phyloP scores from a whole-genome alignment of 2,888 invertebrate genomes.

The Drosophila koepferae region DNA sequence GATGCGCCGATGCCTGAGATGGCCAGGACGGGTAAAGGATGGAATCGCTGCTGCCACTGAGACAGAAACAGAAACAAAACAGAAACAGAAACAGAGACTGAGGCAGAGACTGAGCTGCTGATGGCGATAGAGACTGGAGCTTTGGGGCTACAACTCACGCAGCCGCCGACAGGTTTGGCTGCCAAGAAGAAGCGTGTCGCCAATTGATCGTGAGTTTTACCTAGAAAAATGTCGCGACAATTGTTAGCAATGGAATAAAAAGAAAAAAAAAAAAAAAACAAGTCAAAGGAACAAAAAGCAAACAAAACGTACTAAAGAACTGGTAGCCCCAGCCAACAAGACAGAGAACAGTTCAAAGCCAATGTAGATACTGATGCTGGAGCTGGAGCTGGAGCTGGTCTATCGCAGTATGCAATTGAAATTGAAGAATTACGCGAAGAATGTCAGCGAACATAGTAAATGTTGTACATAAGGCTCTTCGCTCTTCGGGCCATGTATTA shows the following conservation, averaged over 20 bases:
- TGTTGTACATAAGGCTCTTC: conserved; percentile 67
- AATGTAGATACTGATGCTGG: conserved; percentile 26
- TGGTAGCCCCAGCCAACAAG: conserved; percentile 1
- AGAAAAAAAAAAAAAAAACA: conserved; percentile 20
- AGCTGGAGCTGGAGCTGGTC: conserved; percentile 36
- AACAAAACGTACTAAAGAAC: conserved; percentile 13
- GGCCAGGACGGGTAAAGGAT: conserved; percentile 19
- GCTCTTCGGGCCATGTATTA: conserved; percentile 55
- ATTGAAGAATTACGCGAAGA: conserved; percentile 84
- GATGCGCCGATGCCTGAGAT: conserved; percentile 29
- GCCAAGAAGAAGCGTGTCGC: conserved; percentile 84
- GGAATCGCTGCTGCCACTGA: conserved; percentile 13
- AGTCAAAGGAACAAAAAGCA: conserved; percentile 19
- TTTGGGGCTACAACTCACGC: conserved; percentile 66
- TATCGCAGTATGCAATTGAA: conserved; percentile 83
- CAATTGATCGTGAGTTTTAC: conserved; percentile 85
- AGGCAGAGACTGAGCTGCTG: not conserved
- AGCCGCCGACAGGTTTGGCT: conserved; percentile 65
- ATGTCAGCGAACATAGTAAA: conserved; percentile 79
- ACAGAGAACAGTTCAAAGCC: conserved; percentile 39
- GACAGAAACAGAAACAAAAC: conserved; percentile 1
- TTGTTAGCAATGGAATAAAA: conserved; percentile 55
- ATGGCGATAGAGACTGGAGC: conserved; percentile 4
- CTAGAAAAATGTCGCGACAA: conserved; percentile 85
- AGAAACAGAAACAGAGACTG: not conserved